These are phyloP conservation scores for Papilio protenor DNA, from an alignment of 2,888 invertebrate genomes.

Conservation along the genomic window DNA sequence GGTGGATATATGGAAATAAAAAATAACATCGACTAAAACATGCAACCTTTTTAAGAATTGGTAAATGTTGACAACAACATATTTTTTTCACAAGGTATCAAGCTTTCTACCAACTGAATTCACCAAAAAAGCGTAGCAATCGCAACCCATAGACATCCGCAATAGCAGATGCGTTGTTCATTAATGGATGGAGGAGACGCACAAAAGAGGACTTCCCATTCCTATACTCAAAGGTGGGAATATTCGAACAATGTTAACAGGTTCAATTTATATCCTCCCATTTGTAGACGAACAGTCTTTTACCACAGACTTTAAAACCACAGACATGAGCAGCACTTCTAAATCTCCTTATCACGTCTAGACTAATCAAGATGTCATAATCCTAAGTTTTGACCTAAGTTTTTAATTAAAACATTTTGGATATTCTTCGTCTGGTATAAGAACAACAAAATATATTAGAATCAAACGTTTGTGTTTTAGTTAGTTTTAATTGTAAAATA, in stretches of 20 bases:
- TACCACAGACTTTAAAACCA: not conserved
- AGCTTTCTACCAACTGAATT: too few relatives aligned
- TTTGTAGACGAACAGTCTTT: not conserved
- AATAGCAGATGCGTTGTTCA: too few relatives aligned
- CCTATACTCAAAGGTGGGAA: not conserved
- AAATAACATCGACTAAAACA: not conserved
- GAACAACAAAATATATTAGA: not conserved
- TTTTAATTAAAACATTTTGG: not conserved
- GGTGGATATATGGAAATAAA: too few relatives aligned
- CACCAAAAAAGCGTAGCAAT: too few relatives aligned
- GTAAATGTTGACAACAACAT: not conserved
- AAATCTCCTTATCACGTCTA: not conserved
- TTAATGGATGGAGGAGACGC: too few relatives aligned
- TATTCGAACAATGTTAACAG: not conserved
- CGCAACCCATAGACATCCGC: too few relatives aligned
- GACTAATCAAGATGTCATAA: conserved; percentile 14
- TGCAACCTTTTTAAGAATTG: not conserved
- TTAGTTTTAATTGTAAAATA: not conserved
- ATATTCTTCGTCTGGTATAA: not conserved
- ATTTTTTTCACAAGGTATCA: too few relatives aligned
- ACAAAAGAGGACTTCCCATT: too few relatives aligned
- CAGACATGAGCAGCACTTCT: not conserved
- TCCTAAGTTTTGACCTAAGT: not conserved
- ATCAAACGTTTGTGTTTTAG: not conserved
- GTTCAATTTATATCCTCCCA: not conserved